Evolutionary conservation across 2,888 invertebrate genomes (phyloP).

Genomic region (Thereva nobilitata): DNA sequence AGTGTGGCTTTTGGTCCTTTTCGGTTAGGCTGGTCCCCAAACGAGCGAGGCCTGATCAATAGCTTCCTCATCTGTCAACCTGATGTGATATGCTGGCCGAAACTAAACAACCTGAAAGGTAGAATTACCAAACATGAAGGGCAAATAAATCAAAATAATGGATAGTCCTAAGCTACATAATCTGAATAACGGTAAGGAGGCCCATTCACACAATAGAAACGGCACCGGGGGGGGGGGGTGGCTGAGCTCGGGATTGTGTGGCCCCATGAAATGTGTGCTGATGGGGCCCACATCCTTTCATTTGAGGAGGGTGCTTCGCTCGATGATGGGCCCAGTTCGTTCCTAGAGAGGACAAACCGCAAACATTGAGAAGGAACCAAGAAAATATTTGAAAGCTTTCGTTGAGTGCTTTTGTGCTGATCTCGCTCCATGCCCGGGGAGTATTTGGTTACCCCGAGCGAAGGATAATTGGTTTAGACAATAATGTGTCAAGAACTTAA

Average conservation of each 20-base stretch:
- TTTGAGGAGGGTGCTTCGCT: too few relatives aligned
- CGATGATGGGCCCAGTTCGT: too few relatives aligned
- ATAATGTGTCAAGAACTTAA: slow-evolving; percentile 28
- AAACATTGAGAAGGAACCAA: background rate
- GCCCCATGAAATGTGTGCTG: too few relatives aligned
- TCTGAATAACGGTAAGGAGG: slow-evolving; percentile 7
- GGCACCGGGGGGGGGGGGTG: too few relatives aligned
- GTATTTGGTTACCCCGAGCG: slow-evolving; percentile 8
- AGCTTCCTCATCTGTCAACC: background rate
- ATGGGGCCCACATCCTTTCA: too few relatives aligned
- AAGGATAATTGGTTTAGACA: slow-evolving; percentile 27
- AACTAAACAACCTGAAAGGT: slow-evolving; percentile 13
- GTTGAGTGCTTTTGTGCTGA: slow-evolving; percentile 3
- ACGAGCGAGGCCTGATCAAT: too few relatives aligned
- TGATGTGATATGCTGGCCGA: slow-evolving; percentile 9
- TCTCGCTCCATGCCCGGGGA: background rate
- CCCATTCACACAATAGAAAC: too few relatives aligned
- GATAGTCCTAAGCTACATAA: background rate
- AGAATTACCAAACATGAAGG: slow-evolving; percentile 13
- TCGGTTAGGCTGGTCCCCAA: too few relatives aligned
- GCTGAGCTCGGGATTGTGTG: too few relatives aligned
- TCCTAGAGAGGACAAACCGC: background rate
- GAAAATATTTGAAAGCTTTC: slow-evolving; percentile 14
- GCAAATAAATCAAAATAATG: slow-evolving; percentile 16
- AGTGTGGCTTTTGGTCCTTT: too few relatives aligned